A percentile compares a stretch with the other conserved stretches of the same genome.
These are phyloP conservation scores for Zaprionus vittiger DNA, from an alignment of 1,140 invertebrate genomes.

Conservation along the genomic window DNA sequence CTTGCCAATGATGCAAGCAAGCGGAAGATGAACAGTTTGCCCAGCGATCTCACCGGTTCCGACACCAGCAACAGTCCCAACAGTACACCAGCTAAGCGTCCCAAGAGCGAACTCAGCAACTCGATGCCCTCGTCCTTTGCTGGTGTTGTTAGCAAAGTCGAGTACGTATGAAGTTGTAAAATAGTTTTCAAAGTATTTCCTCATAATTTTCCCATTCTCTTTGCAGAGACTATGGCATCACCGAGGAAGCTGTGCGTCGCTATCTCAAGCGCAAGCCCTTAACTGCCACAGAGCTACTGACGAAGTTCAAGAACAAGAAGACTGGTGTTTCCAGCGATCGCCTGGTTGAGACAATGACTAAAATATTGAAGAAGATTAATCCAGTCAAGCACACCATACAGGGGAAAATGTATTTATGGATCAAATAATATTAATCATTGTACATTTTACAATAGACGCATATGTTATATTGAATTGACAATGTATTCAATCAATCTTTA, in stretches of 20 bases:
- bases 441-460: background rate
- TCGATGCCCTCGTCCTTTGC: conserved; percentile 78
- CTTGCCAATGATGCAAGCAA: conserved; percentile 79
- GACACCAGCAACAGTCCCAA: conserved; percentile 84
- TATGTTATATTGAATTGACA: background rate
- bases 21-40: conserved; percentile 85
- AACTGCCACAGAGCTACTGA: conserved; percentile 96
- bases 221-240: conserved; percentile 93
- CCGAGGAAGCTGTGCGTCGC: conserved; percentile 96
- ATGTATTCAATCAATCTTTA: background rate
- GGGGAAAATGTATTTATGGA: conserved; percentile 95
- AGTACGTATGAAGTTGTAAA: conserved; percentile 55
- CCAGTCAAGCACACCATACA: conserved; percentile 96
- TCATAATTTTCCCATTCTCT: background rate
- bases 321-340: conserved; percentile 95
- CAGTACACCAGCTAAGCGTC: conserved; percentile 86
- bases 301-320: conserved; percentile 98
- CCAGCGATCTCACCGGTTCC: conserved; percentile 85
- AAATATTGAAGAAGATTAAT: conserved; percentile 97
- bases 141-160: conserved; percentile 75
- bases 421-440: conserved; percentile 50
- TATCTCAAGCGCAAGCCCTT: conserved; percentile 98
- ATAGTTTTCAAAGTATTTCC: background rate
- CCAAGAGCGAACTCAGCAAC: conserved; percentile 86
- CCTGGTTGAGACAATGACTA: conserved; percentile 96